phyloP scores from a whole-genome alignment of 2,888 invertebrate genomes.

The Anthrax anthrax region DNA sequence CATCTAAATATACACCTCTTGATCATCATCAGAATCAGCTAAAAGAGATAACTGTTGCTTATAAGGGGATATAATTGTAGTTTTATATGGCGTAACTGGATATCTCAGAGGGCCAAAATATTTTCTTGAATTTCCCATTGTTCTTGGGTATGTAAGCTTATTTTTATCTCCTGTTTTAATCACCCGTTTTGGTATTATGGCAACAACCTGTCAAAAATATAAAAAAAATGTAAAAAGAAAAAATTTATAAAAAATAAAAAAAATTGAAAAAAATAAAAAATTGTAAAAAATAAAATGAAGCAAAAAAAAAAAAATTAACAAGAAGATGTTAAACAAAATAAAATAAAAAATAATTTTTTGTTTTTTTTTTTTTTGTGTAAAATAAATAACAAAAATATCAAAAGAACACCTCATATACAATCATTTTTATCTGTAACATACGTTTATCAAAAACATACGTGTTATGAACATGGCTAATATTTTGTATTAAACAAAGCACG shows the following conservation, averaged over 20 bases:
- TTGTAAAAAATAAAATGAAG: too few species aligned
- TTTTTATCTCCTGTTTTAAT: slow-evolving; percentile 2
- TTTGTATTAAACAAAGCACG: too few species aligned
- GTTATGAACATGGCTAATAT: too few species aligned
- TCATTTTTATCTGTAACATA: too few species aligned
- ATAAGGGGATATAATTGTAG: slow-evolving; percentile 6
- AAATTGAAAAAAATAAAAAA: neutral
- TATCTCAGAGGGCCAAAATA: slow-evolving; percentile 50
- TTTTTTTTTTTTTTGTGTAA: too few species aligned
- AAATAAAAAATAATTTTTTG: too few species aligned
- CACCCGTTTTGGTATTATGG: slow-evolving; percentile 12
- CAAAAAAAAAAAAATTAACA: too few species aligned
- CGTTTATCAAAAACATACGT: too few species aligned
- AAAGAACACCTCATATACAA: too few species aligned
- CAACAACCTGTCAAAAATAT: slow-evolving; percentile 10
- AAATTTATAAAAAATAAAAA: neutral
- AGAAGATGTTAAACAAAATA: too few species aligned
- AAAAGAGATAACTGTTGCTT: slow-evolving; percentile 11
- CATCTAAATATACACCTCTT: slow-evolving; percentile 44
- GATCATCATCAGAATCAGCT: slow-evolving; percentile 42
- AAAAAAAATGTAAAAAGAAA: neutral
- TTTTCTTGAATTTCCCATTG: slow-evolving; percentile 42
- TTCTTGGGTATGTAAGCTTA: slow-evolving; percentile 41
- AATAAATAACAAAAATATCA: too few species aligned
- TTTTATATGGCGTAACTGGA: slow-evolving; percentile 46